These are phyloP conservation scores for Adelges cooleyi DNA, from an alignment of 1,140 invertebrate genomes.

Conservation along the genomic window DNA sequence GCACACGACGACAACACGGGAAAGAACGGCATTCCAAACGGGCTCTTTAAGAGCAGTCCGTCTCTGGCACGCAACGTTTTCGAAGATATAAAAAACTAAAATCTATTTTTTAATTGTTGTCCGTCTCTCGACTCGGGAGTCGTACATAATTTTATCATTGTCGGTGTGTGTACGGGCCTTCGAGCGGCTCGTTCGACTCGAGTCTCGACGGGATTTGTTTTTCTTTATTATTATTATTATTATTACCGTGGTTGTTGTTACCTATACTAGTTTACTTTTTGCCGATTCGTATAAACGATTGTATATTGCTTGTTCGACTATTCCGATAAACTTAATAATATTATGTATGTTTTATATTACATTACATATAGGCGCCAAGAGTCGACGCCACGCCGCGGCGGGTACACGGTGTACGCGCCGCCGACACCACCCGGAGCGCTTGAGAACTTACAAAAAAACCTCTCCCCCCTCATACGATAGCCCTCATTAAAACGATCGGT, in stretches of 20 bases:
- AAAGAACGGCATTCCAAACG: slow-evolving; percentile 10
- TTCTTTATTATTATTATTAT: no score
- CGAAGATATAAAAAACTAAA: not conserved
- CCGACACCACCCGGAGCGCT: not conserved
- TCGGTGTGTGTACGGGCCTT: not conserved
- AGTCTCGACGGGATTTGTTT: no score
- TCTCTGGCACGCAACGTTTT: not conserved
- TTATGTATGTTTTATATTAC: not conserved
- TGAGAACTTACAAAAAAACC: not conserved
- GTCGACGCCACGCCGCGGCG: no score
- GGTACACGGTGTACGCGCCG: no score
- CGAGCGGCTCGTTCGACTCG: not conserved
- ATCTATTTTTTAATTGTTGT: slow-evolving; percentile 23
- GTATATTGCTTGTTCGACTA: not conserved
- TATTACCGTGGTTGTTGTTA: not conserved
- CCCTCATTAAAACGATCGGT: no score
- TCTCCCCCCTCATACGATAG: not conserved
- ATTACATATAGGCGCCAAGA: no score
- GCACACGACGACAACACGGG: not conserved
- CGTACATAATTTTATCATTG: not conserved
- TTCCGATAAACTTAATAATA: not conserved
- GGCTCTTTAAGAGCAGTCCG: not conserved
- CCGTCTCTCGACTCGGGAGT: not conserved
- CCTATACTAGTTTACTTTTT: not conserved
- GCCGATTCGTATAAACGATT: not conserved